Evolutionary conservation across 2,113 vertebrate species (phyloP), one percentile per base, ranked within the genome.

Genomic region (Entelurus aequoreus): DNA sequence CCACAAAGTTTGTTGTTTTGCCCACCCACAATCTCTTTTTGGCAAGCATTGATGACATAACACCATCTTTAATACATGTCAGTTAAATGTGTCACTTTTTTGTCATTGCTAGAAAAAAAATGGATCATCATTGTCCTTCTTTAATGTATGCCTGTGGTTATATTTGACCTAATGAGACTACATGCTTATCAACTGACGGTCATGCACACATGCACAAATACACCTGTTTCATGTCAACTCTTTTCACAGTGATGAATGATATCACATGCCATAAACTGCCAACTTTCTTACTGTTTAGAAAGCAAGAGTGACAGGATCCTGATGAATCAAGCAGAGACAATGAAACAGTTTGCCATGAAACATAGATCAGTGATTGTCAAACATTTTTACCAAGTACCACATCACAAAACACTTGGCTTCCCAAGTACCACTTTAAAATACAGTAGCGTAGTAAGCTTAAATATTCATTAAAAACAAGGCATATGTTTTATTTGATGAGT

Each of bases 241-340:
- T 73, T 76, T 87, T 86, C 80, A 38, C 49, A 55, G 59, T 10
- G 21, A 47, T 59, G 44, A 58, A 82, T 87, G 83, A 88, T 71
- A 80, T 87, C 80, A 86, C 51, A 8, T 21, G 61, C 65, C 66
- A 72, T 71, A 60, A 78, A 74, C 65, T 65, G 66, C 52, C 54
- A 74, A 65, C 54, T 62, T 46, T 66, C 36, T 74, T 57, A 65
- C 60, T 72, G 74, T 78, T 69, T 57, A 10, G 11, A 53, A 40
- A 67, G 63, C 69, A 58, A 19, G 35, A 3, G 42, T 46, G 76
- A 71, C 73, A 75, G 59, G 62, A 50, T 66, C 65, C 67, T 75
- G 46, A 52, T 54, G 11, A 67, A 70, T 21, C 70, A 78, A 66
- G 77, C 61, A 70, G 63, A 54, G 64, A 69, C 80, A 68, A 54